Base-by-base conservation (phyloP, 2,888 invertebrate genomes). In the Thera obeliscata region DNA sequence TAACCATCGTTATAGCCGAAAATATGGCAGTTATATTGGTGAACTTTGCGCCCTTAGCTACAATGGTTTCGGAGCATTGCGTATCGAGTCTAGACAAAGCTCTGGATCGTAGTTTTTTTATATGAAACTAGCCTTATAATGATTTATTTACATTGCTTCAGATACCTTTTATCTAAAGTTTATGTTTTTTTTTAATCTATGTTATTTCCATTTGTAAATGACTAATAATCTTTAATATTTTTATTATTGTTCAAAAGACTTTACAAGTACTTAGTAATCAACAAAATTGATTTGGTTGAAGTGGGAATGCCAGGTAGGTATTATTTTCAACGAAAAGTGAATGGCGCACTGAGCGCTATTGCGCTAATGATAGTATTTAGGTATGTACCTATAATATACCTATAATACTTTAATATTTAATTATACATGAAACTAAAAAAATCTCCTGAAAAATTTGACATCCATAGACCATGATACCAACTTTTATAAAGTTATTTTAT, bases 131-230 rank as follows among this genome's bases (percentile, higher is more conserved):
- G 9, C 8, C 56, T 70, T 62, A 65, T 63, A 66, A 69, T 41
- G 60, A 60, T 55, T 57, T 60, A 1, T 69, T 56, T 67, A 86
- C 88, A 89, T 89, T 89, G 74, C 88, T 88, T 85, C 87, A 89
- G 88, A 88, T 89, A 84, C 64, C 48, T 68, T 64, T 48, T 84
- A 88, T 90, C 87, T 87, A 87, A 82, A 75, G 88, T 84, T 84
- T 86, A 89, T 90, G 87, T 88, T 82, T 11, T 54, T 56, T 52
- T 57, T 48, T 41, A 46, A 58, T 35, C 54, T 58, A 61, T 57
- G 50, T 57, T 22, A 58, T 64, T 65, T 57, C 33, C 3, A 41
- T 36, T 52, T 63, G 43, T 36, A 63, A 59, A 60, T 56, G 59
- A 56, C 52, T 50, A 55, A 63, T 64, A 56, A 61, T 57, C 38